Conservation (phyloP, 2,797 vertebrate species). For the Fistularia commersonii region DNA sequence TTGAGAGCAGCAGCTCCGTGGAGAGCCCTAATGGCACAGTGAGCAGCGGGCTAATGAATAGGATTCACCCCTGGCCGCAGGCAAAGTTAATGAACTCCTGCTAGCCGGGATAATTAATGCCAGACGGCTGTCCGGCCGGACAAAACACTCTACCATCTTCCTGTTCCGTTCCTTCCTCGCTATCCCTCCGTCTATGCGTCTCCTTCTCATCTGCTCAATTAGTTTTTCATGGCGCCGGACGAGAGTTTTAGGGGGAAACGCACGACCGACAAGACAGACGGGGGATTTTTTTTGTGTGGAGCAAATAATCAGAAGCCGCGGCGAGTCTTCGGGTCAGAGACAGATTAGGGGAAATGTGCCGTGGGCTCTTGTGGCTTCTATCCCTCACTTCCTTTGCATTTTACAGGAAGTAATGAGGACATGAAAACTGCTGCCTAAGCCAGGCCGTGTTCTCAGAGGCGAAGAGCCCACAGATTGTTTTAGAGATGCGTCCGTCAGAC, state of each 20-base stretch:
- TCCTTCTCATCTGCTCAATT: constrained; percentile 47
- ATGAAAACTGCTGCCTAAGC: too few relatives aligned
- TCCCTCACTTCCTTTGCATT: too few relatives aligned
- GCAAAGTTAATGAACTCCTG: constrained; percentile 71
- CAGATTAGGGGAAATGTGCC: constrained; percentile 25
- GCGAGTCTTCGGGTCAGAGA: constrained; percentile 11
- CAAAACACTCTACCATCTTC: constrained; percentile 20
- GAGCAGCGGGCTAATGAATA: constrained; percentile 61
- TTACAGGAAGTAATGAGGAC: too few relatives aligned
- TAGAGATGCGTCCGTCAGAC: too few relatives aligned
- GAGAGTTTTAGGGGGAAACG: constrained; percentile 34
- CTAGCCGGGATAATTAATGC: constrained; percentile 68
- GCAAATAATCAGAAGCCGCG: constrained; percentile 32
- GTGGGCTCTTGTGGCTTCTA: constrained; percentile 6
- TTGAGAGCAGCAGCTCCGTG: too few relatives aligned
- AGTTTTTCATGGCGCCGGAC: constrained; percentile 7
- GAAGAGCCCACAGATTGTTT: too few relatives aligned
- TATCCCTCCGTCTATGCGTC: constrained; percentile 17
- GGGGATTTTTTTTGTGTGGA: not conserved
- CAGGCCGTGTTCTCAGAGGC: too few relatives aligned
- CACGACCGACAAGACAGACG: constrained; percentile 8
- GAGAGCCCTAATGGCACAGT: constrained; percentile 41
- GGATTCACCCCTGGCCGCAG: constrained; percentile 52
- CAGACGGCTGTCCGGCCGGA: constrained; percentile 43
- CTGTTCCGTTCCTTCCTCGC: too few relatives aligned